These are phyloP conservation scores for Eulemur rubriventer DNA, from an alignment of 2,797 vertebrate species.

Conservation along the genomic window DNA sequence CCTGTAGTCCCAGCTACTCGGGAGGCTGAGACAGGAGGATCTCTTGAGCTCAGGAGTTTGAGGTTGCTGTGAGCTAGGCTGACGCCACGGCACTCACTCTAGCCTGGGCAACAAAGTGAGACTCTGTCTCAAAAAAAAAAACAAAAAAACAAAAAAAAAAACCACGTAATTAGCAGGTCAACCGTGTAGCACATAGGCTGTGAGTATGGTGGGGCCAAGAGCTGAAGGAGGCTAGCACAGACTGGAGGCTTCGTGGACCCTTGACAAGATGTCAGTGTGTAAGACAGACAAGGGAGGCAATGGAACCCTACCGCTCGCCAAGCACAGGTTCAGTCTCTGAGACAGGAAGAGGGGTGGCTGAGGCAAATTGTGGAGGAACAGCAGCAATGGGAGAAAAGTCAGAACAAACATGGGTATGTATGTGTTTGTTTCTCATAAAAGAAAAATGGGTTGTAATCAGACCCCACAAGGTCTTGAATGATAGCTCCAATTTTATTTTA, in stretches of 20 bases:
- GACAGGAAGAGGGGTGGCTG: neutral
- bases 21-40: too few species aligned
- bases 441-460: neutral
- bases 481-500: neutral
- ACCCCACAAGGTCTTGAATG: neutral
- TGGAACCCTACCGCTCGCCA: rapidly evolving
- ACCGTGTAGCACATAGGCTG: rapidly evolving
- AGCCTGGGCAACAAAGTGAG: too few species aligned
- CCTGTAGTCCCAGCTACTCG: too few species aligned
- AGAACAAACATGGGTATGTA: neutral
- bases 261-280: neutral
- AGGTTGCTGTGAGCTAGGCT: too few species aligned
- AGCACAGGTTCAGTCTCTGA: neutral
- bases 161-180: neutral
- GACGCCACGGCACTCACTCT: too few species aligned
- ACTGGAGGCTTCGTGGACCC: neutral
- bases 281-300: too few species aligned
- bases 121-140: too few species aligned
- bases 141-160: too few species aligned
- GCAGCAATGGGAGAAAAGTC: neutral
- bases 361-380: neutral
- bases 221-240: neutral
- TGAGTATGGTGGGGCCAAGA: neutral
- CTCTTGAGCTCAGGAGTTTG: too few species aligned
- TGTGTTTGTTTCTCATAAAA: neutral